Base-by-base conservation (phyloP, 92 coral and sea anemone species). In the Porites rus region DNA sequence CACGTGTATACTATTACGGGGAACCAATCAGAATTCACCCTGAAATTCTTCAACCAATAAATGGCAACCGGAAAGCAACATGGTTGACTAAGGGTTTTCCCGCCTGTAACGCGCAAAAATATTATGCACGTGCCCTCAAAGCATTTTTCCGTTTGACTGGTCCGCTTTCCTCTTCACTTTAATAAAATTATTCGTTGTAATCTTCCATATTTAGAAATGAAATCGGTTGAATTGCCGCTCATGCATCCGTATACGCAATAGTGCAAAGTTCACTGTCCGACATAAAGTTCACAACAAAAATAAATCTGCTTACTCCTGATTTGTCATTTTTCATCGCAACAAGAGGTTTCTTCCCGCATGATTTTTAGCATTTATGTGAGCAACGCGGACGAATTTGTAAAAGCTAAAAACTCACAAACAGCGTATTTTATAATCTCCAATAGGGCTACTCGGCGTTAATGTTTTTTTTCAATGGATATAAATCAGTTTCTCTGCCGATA, bases 1-100 rank as follows among this genome's bases (percentile, higher is more conserved):
- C 98, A 95, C 98, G 98, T 95, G 98, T 70, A 85, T 79, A 92
- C 81, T 58, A 83, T 28, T 82, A 31, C 70, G 21, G 84, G 77
- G 63, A 76, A 64, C 93, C 93, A 90, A 90, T 90, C 93, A 90
- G 62, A 60, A 75, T 53, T 54, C 80, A 80, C 65, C 64, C 76
- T 70, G 59, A 76, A 76, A 61, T 53, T 16, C 54, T 51, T 51
- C 70, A 59, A 69, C 93, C 93, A 90, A 90, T 86, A 80, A 69
- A 16, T n/a, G 24, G 25, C 56, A 31, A 10, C 58, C 10, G 65
- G 60, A 73, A 62, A 24, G 70, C 71, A n/a, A 71, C 86, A 38
- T 60, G 86, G 87, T 72, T 83, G 73, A 0, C 61, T 14, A 2
- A 38, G 46, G 46, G 11, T 56, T 56, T 73, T 80, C 87, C 87